Conservation (phyloP, 2,888 invertebrate species). For the Stenolophus ochropezus region DNA sequence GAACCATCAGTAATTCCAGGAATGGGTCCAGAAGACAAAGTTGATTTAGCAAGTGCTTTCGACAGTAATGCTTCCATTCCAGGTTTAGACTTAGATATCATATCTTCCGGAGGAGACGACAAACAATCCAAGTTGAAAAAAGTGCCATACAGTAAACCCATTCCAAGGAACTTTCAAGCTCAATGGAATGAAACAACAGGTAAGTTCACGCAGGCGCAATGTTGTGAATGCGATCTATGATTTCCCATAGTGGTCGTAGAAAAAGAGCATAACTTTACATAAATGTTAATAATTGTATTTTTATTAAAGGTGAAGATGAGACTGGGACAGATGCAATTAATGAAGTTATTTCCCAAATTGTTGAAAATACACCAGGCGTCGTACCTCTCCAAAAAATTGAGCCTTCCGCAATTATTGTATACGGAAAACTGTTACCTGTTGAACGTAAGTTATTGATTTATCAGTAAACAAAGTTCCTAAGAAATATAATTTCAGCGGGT, state of each 20-base stretch:
- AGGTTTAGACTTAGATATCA: constrained; percentile 88
- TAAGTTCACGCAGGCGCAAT: too few relatives aligned
- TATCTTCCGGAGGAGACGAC: constrained; percentile 75
- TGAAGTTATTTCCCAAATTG: constrained; percentile 83
- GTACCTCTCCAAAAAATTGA: constrained; percentile 85
- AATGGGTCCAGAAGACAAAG: constrained; percentile 98
- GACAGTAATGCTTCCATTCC: constrained; percentile 89
- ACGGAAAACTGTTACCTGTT: constrained; percentile 88
- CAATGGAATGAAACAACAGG: constrained; percentile 91
- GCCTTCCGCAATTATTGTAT: constrained; percentile 87
- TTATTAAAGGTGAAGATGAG: constrained; percentile 71
- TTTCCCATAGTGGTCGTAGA: too few relatives aligned
- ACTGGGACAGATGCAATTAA: constrained; percentile 74
- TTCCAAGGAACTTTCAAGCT: constrained; percentile 97
- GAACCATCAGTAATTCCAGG: constrained; percentile 92
- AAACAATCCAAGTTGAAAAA: constrained; percentile 86
- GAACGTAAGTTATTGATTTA: too few relatives aligned
- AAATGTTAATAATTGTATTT: too few relatives aligned
- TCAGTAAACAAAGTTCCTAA: too few relatives aligned
- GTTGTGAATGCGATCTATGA: too few relatives aligned
- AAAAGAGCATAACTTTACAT: too few relatives aligned
- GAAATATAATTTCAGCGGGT: constrained; percentile 74
- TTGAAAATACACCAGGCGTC: constrained; percentile 87
- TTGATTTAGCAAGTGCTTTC: constrained; percentile 84
- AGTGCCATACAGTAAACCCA: constrained; percentile 96